Conservation (phyloP, 2,113 vertebrate genomes). For the Lichenostomus cassidix region DNA sequence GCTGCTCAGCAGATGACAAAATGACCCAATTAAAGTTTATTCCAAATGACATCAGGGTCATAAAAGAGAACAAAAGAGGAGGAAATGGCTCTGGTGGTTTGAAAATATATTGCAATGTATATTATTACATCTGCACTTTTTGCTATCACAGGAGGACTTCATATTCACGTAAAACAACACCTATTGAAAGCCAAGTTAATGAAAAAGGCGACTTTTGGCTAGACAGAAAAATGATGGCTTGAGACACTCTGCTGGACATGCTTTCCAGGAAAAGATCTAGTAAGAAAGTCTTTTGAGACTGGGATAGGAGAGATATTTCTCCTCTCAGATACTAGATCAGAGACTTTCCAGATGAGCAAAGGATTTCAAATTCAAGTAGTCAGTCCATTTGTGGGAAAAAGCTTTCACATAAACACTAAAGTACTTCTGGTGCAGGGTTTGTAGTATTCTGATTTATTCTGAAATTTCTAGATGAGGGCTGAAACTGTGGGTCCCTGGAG, state of each 20-base stretch:
- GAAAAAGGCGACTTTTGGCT: neutral
- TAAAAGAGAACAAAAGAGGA: conserved; percentile 57
- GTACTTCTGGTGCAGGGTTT: neutral
- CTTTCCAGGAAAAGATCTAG: neutral
- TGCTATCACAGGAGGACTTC: neutral
- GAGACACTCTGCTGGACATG: neutral
- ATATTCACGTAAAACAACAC: neutral
- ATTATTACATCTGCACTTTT: neutral
- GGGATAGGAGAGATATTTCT: neutral
- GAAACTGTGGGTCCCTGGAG: neutral
- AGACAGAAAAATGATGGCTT: neutral
- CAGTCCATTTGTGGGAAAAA: neutral
- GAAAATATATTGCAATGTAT: neutral
- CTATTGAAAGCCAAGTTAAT: neutral
- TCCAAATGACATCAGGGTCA: conserved; percentile 37
- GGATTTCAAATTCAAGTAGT: conserved; percentile 24
- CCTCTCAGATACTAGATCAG: neutral
- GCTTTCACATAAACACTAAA: neutral
- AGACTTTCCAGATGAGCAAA: neutral
- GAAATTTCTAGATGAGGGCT: conserved; percentile 21
- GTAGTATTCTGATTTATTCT: neutral
- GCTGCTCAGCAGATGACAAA: conserved; percentile 43
- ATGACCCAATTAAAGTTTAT: conserved; percentile 58
- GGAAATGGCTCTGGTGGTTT: conserved; percentile 15
- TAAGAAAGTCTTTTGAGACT: neutral